Percentiles rank a stretch among this genome's conserved stretches.
Evolutionary conservation across 2,797 vertebrate species (phyloP).

Genomic region (Anableps anableps): DNA sequence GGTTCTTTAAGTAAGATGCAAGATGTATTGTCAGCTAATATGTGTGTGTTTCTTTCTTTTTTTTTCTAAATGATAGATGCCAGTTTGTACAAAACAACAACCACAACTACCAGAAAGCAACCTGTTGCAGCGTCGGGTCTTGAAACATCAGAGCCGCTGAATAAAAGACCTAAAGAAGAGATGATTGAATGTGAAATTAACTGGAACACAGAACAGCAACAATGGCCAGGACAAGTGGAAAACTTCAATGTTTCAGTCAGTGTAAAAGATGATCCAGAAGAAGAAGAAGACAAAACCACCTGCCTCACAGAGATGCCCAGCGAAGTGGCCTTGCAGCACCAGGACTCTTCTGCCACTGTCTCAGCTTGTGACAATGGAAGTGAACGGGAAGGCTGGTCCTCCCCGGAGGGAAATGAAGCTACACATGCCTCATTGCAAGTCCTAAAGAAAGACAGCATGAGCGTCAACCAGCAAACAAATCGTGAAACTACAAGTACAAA

Average conservation of each 20-base stretch:
- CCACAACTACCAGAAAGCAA: not conserved
- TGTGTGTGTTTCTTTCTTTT: not conserved
- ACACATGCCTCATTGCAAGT: not conserved
- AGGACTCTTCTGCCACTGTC: not conserved
- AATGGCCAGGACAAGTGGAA: not conserved
- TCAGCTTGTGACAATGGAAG: not conserved
- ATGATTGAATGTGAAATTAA: slow-evolving; percentile 30
- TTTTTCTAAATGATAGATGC: slow-evolving; percentile 28
- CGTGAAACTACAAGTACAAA: not conserved
- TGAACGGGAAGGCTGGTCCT: not conserved
- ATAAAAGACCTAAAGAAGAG: slow-evolving; percentile 43
- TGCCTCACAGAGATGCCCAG: not conserved
- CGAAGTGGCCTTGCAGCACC: not conserved
- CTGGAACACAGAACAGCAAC: not conserved
- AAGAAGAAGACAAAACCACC: not conserved
- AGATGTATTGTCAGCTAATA: not conserved
- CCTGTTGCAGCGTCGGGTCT: not conserved
- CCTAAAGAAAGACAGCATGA: not conserved
- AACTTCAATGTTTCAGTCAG: not conserved
- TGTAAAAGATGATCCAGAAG: slow-evolving; percentile 45
- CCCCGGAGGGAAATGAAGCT: not conserved
- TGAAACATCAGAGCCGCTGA: not conserved
- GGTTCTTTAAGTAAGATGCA: not conserved
- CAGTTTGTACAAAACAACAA: not conserved
- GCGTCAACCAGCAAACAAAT: not conserved